These are phyloP conservation scores for Macquaria australasica DNA, from an alignment of 2,113 vertebrate species.

Conservation along the genomic window DNA sequence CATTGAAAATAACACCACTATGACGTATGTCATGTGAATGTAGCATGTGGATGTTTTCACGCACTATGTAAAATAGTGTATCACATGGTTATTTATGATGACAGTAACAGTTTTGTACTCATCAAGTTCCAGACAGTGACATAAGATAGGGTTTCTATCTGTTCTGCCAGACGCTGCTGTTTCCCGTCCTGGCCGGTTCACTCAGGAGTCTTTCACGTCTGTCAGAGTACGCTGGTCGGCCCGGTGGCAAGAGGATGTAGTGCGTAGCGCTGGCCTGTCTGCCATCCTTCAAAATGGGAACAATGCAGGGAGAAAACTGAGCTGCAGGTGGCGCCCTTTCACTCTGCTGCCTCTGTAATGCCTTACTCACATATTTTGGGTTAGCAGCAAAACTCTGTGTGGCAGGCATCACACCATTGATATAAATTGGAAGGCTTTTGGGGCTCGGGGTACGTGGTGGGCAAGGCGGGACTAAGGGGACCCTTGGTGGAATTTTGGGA, in stretches of 20 bases:
- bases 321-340: conserved; percentile 80
- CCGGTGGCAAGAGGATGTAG: conserved; percentile 95
- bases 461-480: conserved; percentile 88
- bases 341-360: conserved; percentile 89
- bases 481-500: conserved; percentile 92
- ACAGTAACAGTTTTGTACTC: conserved; percentile 14
- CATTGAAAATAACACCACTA: conserved; percentile 21
- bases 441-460: conserved; percentile 94
- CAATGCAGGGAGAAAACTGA: conserved; percentile 89
- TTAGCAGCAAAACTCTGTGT: conserved; percentile 98
- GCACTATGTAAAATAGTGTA: not conserved
- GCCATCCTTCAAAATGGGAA: conserved; percentile 96
- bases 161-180: conserved; percentile 57
- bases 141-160: conserved; percentile 52
- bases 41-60: conserved; percentile 21
- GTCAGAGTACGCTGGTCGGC: conserved; percentile 87
- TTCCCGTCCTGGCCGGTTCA: conserved; percentile 79
- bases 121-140: not conserved
- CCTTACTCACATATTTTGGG: conserved; percentile 96
- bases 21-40: conserved; percentile 24
- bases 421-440: conserved; percentile 94
- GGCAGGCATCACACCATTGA: conserved; percentile 97
- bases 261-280: conserved; percentile 94
- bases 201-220: conserved; percentile 88
- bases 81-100: conserved; percentile 14